Evolutionary conservation across 1,140 invertebrate genomes (phyloP).

Genomic region (Drosophila asahinai): DNA sequence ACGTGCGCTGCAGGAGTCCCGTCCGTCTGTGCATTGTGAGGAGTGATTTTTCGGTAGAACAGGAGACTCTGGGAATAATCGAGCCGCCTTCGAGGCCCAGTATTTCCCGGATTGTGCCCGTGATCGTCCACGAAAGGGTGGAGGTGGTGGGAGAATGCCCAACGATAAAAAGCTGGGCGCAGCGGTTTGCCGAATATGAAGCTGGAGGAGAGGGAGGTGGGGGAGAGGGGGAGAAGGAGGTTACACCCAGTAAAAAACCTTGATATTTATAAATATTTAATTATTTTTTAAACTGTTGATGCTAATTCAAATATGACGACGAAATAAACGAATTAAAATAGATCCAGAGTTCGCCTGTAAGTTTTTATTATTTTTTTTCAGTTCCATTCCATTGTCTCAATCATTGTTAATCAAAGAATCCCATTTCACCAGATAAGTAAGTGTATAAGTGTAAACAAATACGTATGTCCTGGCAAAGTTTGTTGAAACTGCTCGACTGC

Average conservation of each 20-base stretch:
- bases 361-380: no score
- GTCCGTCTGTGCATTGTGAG: background rate
- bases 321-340: background rate
- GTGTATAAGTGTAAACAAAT: background rate
- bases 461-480: background rate
- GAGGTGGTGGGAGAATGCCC: background rate
- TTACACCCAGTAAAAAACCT: background rate
- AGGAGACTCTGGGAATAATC: background rate
- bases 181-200: no score
- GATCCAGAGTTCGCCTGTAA: no score
- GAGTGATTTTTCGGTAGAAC: background rate
- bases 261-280: background rate
- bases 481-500: background rate
- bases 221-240: no score
- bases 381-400: no score
- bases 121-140: background rate
- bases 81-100: no score
- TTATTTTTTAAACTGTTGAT: no score
- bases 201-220: no score
- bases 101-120: no score
- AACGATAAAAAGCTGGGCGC: no score
- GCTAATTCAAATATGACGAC: no score
- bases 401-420: background rate
- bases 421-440: no score
- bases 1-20: background rate